These are phyloP conservation scores for Drosophila parthenogenetica DNA, from an alignment of 2,888 invertebrate genomes.

Conservation along the genomic window DNA sequence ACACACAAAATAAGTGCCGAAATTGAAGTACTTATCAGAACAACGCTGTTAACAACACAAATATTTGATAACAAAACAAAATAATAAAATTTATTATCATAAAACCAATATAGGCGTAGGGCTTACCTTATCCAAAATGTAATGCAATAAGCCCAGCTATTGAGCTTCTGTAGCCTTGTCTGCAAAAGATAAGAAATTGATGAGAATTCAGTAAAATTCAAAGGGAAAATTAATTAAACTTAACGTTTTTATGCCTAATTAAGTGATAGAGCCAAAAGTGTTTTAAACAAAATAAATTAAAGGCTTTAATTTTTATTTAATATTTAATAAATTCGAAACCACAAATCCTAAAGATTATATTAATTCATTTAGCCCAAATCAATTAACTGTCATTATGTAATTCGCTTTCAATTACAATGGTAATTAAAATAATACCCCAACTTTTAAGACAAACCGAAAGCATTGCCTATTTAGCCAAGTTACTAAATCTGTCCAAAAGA, in stretches of 20 bases:
- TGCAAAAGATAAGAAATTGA: constrained; percentile 44
- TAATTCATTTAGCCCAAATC: not conserved
- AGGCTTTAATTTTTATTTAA: too few species aligned
- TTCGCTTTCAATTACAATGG: constrained; percentile 27
- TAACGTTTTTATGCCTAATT: constrained; percentile 5
- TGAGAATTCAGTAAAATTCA: constrained; percentile 4
- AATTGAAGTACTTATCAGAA: not conserved
- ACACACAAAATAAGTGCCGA: not conserved
- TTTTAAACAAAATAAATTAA: too few species aligned
- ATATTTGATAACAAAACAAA: constrained; percentile 12
- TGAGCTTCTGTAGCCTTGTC: constrained; percentile 34
- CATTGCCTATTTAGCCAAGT: constrained; percentile 9
- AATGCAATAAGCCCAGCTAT: constrained; percentile 19
- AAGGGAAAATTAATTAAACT: constrained; percentile 1
- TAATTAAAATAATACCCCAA: constrained; percentile 18
- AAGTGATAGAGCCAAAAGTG: too few species aligned
- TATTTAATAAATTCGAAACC: not conserved
- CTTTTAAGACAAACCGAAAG: constrained; percentile 10
- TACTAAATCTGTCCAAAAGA: not conserved
- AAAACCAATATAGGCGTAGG: not conserved
- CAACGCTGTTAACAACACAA: not conserved
- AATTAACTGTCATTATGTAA: constrained; percentile 8
- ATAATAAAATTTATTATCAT: not conserved
- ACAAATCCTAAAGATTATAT: not conserved
- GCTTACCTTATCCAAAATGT: constrained; percentile 53